A percentile compares a stretch with the other conserved stretches of the same genome.
These are phyloP conservation scores for Amiota communis DNA, from an alignment of 2,888 invertebrate genomes.

Conservation along the genomic window DNA sequence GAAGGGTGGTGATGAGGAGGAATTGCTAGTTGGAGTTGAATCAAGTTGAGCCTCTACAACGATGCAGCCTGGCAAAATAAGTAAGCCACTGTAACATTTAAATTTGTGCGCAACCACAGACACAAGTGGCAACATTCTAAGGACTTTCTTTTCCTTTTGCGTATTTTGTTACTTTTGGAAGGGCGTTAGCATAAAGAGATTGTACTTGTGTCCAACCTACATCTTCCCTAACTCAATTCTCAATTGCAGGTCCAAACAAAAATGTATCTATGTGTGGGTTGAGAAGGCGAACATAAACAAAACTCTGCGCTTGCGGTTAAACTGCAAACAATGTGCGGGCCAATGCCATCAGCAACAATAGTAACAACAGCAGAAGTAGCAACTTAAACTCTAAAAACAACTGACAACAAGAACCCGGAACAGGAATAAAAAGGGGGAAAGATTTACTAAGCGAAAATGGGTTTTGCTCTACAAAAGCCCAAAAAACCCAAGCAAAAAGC, in stretches of 20 bases:
- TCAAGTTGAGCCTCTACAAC: too few relatives aligned
- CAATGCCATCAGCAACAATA: slow-evolving; percentile 19
- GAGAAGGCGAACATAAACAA: slow-evolving; percentile 46
- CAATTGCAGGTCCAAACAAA: slow-evolving; percentile 22
- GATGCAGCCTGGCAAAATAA: slow-evolving; percentile 37
- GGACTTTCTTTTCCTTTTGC: slow-evolving; percentile 21
- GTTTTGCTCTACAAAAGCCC: not conserved
- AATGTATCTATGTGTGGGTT: not conserved
- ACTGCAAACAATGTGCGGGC: slow-evolving; percentile 56
- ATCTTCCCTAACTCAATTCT: not conserved
- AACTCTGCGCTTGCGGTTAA: slow-evolving; percentile 57
- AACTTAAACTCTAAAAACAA: not conserved
- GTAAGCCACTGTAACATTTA: slow-evolving; percentile 62
- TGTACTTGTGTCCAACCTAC: not conserved
- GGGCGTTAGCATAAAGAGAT: not conserved
- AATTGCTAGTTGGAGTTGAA: too few relatives aligned
- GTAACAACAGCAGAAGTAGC: not conserved
- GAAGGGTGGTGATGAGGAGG: too few relatives aligned
- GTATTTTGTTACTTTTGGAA: slow-evolving; percentile 14
- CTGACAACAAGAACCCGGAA: not conserved
- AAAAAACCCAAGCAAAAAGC: slow-evolving; percentile 25
- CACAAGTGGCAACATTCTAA: slow-evolving; percentile 45
- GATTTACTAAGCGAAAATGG: not conserved
- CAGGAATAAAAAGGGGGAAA: not conserved
- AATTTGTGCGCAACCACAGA: slow-evolving; percentile 57